Evolutionary conservation across 1,140 invertebrate genomes (phyloP).

Genomic region (Rhyzopertha dominica): DNA sequence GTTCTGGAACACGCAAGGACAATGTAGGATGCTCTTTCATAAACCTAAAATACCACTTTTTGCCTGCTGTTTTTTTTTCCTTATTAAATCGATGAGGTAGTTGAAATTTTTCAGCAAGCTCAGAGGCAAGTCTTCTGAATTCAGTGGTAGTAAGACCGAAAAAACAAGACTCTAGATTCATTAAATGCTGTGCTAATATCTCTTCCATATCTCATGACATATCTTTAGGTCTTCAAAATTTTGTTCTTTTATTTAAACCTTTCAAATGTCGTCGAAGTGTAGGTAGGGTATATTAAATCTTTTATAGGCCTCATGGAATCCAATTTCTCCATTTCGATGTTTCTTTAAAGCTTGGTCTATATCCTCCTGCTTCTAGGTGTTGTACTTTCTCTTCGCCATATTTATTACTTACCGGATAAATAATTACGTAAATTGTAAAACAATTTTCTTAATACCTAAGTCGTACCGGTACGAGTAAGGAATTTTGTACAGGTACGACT

Average conservation of each 20-base stretch:
- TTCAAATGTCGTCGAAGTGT: conserved; percentile 3
- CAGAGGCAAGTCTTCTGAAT: conserved; percentile 27
- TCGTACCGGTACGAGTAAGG: too few species aligned
- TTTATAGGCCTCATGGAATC: conserved; percentile 9
- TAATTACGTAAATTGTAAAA: too few species aligned
- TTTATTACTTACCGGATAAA: too few species aligned
- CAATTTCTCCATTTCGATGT: conserved; percentile 8
- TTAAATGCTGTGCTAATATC: conserved; percentile 11
- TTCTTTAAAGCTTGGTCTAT: conserved; percentile 7
- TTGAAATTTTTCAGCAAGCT: conserved; percentile 28
- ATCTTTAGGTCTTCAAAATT: conserved; percentile 12
- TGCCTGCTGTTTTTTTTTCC: conserved; percentile 39
- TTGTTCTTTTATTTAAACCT: conserved; percentile 7
- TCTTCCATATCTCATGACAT: conserved; percentile 8
- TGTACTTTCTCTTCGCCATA: conserved; percentile 9
- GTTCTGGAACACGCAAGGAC: conserved; percentile 42
- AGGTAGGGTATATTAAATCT: conserved; percentile 7
- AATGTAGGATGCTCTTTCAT: conserved; percentile 43
- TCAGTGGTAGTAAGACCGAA: conserved; percentile 28
- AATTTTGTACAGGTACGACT: too few species aligned
- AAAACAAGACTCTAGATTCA: conserved; percentile 22
- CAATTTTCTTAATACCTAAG: too few species aligned
- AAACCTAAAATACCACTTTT: conserved; percentile 45
- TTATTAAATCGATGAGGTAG: conserved; percentile 35
- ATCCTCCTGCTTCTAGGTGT: conserved; percentile 9